A percentile compares a stretch with the other conserved stretches of the same genome.
Evolutionary conservation across 2,113 vertebrate genomes (phyloP).

Genomic region (Semicossyphus pulcher): DNA sequence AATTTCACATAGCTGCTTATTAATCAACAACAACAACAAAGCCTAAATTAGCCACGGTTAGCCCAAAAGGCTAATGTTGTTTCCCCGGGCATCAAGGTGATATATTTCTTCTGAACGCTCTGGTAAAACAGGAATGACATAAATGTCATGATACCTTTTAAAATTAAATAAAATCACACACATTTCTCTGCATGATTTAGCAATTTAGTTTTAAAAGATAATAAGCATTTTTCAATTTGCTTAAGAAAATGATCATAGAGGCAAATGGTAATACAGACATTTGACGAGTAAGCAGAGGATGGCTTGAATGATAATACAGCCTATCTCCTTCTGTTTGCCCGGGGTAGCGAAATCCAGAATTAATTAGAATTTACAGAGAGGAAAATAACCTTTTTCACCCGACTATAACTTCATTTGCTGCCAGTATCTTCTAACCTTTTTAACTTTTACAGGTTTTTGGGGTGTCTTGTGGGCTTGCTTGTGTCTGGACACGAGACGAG

Average conservation of each 20-base stretch:
- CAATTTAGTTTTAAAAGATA: not conserved
- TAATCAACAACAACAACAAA: not conserved
- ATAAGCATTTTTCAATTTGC: not conserved
- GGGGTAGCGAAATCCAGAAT: conserved; percentile 27
- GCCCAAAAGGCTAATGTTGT: not conserved
- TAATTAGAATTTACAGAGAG: conserved; percentile 43
- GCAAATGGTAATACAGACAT: conserved; percentile 34
- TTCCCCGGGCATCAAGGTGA: not conserved
- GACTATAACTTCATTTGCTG: conserved; percentile 31
- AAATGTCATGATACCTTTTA: no score
- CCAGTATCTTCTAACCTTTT: conserved; percentile 41
- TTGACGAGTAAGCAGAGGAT: conserved; percentile 28
- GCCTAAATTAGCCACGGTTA: not conserved
- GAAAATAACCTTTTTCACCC: conserved; percentile 11
- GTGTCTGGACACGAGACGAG: conserved; percentile 19
- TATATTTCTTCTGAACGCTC: not conserved
- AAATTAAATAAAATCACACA: no score
- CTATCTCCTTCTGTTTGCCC: conserved; percentile 25
- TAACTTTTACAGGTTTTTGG: conserved; percentile 46
- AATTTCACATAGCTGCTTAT: not conserved
- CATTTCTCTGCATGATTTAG: not conserved
- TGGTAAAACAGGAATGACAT: not conserved
- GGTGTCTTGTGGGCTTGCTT: conserved; percentile 22
- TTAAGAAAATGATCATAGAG: not conserved
- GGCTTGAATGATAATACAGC: conserved; percentile 45